Base-by-base conservation (phyloP, 35 echinoderm and acorn worm genomes). In the Patiria miniata region DNA sequence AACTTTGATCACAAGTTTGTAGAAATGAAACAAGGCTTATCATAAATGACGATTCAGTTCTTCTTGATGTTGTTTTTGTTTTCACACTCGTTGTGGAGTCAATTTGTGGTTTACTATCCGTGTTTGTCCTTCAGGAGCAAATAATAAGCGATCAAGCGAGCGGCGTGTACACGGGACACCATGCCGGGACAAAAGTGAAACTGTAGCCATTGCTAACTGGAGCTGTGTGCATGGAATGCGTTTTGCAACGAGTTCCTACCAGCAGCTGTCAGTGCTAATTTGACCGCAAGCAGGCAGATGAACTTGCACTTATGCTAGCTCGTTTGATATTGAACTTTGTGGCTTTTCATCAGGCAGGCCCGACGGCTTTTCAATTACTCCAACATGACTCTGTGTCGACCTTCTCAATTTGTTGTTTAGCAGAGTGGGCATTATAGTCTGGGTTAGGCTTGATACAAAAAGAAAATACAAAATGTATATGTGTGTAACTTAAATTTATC, bases 151-250 rank as follows among this genome's bases (percentile, higher is more conserved):
- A 32, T 73, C 21, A 22, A 32, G 21, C 26, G 8, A 73, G 12
- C 8, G 29, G 65, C 34, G 0, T 34, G 29, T 30, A 73, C 26
- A 23, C 34, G 65, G 65, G 65, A 73, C 65, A 36, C 65, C 65
- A 36, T 30, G 65, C 26, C 23, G 65, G 15, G 21, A 30, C 15
- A 34, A 32, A 73, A 73, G 19, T 73, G 65, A 73, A 73, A 73
- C 65, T 73, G 65, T 73, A 73, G 65, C 65, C 65, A 73, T 32
- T 73, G 65, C 65, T 73, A 73, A 73, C 65, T 47, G 42, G 42
- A 47, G 42, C 42, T 47, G 42, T 47, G 42, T 47, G 4, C 65
- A 1, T 73, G 65, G 26, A 73, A 28, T 73, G 57, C 14, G 2
- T 73, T 47, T 73, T 34, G 21, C 65, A 73, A 73, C 14, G 26